Evolutionary conservation across 1,140 invertebrate genomes (phyloP), one percentile per base, ranked within the genome.

Genomic region (Sminthurinus signatus): DNA sequence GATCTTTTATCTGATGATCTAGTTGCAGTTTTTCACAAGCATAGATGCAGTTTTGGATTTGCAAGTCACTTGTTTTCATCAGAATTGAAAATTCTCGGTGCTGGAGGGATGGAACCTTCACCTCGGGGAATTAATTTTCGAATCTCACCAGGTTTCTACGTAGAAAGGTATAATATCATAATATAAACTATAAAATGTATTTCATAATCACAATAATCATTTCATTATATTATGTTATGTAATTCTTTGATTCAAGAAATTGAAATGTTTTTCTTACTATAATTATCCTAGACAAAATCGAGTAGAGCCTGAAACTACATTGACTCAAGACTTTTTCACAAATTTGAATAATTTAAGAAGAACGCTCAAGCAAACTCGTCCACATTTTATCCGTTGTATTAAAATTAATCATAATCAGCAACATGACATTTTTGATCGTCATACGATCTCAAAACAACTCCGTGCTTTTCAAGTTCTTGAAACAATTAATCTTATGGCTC

Each of bases 261-360:
- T 5, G 32, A 36, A 8, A 36, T 36, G 32, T 36, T 36, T 36
- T 8, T 36, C 5, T 15, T 36, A 8, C 32, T 15, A 36, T 36
- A 8, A 5, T 44, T 66, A 59, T 71, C 72, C 25, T 64, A 85
- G 84, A 64, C 80, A 90, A 62, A 91, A 91, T 77, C 88, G 88
- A 1, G 88, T 89, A 76, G 89, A 92, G 75, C 88, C 89, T 5
- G 87, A 91, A 36, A 91, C 91, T 15, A 94, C 91, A 10, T 80
- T 96, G 39, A 93, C 92, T 32, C 90, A 94, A 81, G 93, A 96
- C 78, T 96, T 96, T 74, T 92, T 95, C 76, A 94, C 89, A 44
- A 82, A 91, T 42, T 80, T 96, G 51, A 92, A 96, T 77, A 95
- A 95, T 80, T 79, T 96, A 67, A 77, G 96, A 68, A 81, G 92